Base-by-base conservation (phyloP, 2,888 invertebrate genomes). In the Scaptodrosophila latifasciaeformis region DNA sequence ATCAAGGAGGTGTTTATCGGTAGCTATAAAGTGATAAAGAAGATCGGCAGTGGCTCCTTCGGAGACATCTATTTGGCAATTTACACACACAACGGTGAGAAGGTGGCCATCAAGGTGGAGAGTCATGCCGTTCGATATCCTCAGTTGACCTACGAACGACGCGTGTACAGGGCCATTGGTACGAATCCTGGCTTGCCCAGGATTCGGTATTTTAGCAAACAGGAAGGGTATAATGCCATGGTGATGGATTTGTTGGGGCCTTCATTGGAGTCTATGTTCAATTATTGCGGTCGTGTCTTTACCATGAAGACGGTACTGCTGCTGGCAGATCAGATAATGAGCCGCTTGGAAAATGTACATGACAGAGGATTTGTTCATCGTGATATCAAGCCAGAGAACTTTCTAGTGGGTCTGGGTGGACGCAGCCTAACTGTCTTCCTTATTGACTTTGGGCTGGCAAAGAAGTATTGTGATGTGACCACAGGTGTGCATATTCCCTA, bases 51-150 rank as follows among this genome's bases (percentile, higher is more conserved):
- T 86, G 99, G 99, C 75, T 97, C 98, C 62, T 99, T 99, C 88
- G 99, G 99, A 82, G 98, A 99, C 88, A 98, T 99, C 87, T 99
- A 98, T 89, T 89, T 98, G 87, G 97, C 95, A 85, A 94, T 94
- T 72, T 95, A 94, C 87, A 94, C 96, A 85, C 92, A 93, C 60
- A 95, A 93, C 50, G 94, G 93, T 71, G 95, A 98, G 87, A 96
- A 97, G 88, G 98, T 98, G 82, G 99, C 98, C 76, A 98, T 99
- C 82, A 99, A 99, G 89, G 89, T 99, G 89, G 99, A 99, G 93
- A 97, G 97, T 88, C 93, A 95, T 84, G 95, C 96, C 88, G 96
- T 97, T 71, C 93, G 95, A 84, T 97, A 98, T 89, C 98, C 99
- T 49, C 99, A 99, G 88, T 90, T 99, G 72, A 96, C 97, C 87